Base-by-base conservation (phyloP, 2,113 vertebrate genomes). In the Entelurus aequoreus region DNA sequence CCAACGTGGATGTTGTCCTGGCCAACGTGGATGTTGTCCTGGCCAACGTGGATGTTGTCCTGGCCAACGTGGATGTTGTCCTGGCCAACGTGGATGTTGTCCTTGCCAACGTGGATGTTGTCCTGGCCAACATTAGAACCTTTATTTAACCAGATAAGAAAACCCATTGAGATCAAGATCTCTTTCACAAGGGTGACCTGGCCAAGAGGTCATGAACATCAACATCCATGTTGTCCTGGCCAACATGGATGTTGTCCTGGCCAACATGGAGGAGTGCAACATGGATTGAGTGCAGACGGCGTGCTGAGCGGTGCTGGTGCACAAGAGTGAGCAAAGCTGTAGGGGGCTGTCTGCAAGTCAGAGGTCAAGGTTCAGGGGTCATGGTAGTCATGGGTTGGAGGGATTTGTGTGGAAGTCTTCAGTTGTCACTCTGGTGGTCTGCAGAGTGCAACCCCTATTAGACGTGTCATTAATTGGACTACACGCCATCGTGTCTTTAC, bases 361-460 rank as follows among this genome's bases (percentile, higher is more conserved):
- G 40, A 72, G 83, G 74, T 85, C 71, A 52, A 76, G 60, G 76
- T 72, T 78, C 66, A 75, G 63, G 65, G 74, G 71, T 78, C 63
- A 60, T 54, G 55, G 58, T 54, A 57, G 80, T 63, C 68, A 60
- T 61, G 54, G 78, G 74, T 79, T 63, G n/a, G 63, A 57, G 38
- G 56, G 60, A 49, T 71, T 62, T 65, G 44, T 60, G 71, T 49
- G 74, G 67, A 78, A 72, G 65, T 78, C 69, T 76, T 80, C 44
- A 75, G 55, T 83, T 81, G 65, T 79, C 42, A 13, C 63, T 21
- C 48, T 14, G 3, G 67, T 37, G 58, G 60, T 69, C 65, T 49
- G 35, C 60, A 48, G 62, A 62, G 52, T 57, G 56, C 46, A 56
- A 36, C 8, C 4, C 62, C 11, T 46, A 9, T 35, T 60, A 13